Conservation (phyloP, 2,797 vertebrate genomes). For the Chromis chromis region DNA sequence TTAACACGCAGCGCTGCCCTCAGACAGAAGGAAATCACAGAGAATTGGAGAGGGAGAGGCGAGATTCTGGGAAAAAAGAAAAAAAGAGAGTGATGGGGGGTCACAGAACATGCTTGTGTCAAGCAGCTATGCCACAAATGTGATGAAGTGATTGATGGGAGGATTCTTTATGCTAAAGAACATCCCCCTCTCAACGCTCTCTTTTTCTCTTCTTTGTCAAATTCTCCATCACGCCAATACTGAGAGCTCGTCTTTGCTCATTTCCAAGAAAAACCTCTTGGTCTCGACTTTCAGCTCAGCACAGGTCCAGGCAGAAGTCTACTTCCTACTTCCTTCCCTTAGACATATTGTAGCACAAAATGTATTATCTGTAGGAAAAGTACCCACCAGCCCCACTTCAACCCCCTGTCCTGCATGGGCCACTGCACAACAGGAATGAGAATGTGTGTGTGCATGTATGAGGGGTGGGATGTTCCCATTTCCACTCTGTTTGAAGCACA, state of each 20-base stretch:
- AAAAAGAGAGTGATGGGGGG: slow-evolving; percentile 31
- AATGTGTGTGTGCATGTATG: slow-evolving; percentile 61
- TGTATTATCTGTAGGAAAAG: slow-evolving; percentile 39
- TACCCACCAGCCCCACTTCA: slow-evolving; percentile 25
- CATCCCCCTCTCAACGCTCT: slow-evolving; percentile 1
- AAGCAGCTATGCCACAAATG: slow-evolving; percentile 67
- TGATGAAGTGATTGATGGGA: slow-evolving; percentile 73
- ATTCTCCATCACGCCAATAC: slow-evolving; percentile 34
- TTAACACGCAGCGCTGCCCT: slow-evolving; percentile 56
- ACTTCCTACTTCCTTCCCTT: slow-evolving; percentile 3
- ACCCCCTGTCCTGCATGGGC: slow-evolving; percentile 50
- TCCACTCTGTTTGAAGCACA: slow-evolving; percentile 79
- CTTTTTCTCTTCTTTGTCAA: slow-evolving; percentile 33
- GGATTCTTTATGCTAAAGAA: slow-evolving; percentile 52
- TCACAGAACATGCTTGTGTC: slow-evolving; percentile 64
- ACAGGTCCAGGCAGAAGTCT: slow-evolving; percentile 26
- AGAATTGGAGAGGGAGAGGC: slow-evolving; percentile 16
- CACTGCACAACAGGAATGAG: slow-evolving; percentile 76
- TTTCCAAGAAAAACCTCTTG: slow-evolving; percentile 12
- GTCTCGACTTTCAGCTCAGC: slow-evolving; percentile 31
- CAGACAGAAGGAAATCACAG: slow-evolving; percentile 50
- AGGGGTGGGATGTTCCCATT: slow-evolving; percentile 74
- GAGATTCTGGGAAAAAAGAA: slow-evolving; percentile 19
- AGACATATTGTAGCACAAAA: slow-evolving; percentile 7
- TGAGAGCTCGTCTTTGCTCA: slow-evolving; percentile 5